Evolutionary conservation across 37 sponge, comb jelly and placozoan species (phyloP).

Genomic region (Beroe forskalii): DNA sequence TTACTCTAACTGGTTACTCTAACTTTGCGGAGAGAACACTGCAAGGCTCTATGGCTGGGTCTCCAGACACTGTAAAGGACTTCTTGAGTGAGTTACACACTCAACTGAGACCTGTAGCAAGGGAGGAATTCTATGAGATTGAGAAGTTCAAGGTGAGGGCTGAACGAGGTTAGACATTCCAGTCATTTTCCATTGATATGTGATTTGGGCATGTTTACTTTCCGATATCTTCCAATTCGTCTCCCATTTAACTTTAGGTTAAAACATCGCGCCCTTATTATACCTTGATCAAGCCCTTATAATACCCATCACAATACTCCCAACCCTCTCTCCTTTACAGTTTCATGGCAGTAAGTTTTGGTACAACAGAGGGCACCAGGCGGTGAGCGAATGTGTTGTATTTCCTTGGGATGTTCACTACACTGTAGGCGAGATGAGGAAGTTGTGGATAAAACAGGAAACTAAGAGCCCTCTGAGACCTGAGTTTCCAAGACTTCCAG

Average conservation of each 20-base stretch:
- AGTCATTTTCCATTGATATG: too few relatives aligned
- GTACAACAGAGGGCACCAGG: neutral
- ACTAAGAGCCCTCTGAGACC: too few relatives aligned
- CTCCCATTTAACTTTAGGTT: too few relatives aligned
- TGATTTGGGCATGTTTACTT: neutral
- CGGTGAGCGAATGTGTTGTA: slow-evolving; percentile 5
- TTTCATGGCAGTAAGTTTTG: neutral
- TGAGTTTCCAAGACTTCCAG: neutral
- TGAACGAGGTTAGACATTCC: too few relatives aligned
- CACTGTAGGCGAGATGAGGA: neutral
- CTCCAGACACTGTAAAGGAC: neutral
- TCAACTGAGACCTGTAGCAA: neutral
- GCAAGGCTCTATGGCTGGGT: slow-evolving; percentile 4
- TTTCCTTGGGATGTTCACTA: slow-evolving; percentile 2
- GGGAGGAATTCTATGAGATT: slow-evolving; percentile 17
- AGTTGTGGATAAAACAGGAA: neutral
- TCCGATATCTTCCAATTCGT: too few relatives aligned
- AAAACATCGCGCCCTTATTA: too few relatives aligned
- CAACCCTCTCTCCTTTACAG: too few relatives aligned
- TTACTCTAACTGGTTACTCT: neutral
- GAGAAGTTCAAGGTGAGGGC: slow-evolving; percentile 22
- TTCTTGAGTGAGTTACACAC: neutral
- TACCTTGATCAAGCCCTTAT: too few relatives aligned
- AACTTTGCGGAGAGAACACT: neutral
- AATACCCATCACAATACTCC: too few relatives aligned